Conservation (phyloP, 2,113 vertebrate species). For the Cottus gobio region DNA sequence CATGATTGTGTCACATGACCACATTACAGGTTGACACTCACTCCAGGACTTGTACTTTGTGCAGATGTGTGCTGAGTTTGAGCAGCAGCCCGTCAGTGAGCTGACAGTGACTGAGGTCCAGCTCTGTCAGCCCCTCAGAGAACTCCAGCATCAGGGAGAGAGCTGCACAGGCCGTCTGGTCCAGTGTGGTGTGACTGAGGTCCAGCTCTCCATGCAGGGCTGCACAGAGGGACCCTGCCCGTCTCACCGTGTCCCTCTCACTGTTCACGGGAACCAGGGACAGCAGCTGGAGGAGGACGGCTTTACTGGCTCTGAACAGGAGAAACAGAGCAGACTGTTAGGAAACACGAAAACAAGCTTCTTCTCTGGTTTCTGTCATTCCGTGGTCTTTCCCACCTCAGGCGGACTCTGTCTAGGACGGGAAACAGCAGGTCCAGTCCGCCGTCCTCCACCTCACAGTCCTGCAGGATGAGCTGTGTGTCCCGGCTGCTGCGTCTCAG, state of each 20-base stretch:
- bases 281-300: constrained; percentile 45
- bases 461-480: constrained; percentile 29
- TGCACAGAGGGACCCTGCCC: constrained; percentile 18
- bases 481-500: constrained; percentile 20
- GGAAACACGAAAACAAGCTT: not conserved
- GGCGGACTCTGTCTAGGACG: constrained; percentile 24
- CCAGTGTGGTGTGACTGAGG: constrained; percentile 46
- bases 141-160: constrained; percentile 42
- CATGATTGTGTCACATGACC: not conserved
- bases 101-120: constrained; percentile 59
- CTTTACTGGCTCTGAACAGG: constrained; percentile 37
- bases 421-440: constrained; percentile 49
- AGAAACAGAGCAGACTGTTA: not conserved
- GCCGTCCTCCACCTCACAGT: constrained; percentile 44
- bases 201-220: constrained; percentile 48
- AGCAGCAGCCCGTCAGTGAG: constrained; percentile 51
- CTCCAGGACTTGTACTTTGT: constrained; percentile 51
- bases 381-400: constrained; percentile 23
- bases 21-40: constrained; percentile 19
- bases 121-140: constrained; percentile 34
- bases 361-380: too few relatives aligned
- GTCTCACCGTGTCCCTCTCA: constrained; percentile 9
- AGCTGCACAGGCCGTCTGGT: constrained; percentile 30
- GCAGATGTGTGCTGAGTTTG: constrained; percentile 25
- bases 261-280: constrained; percentile 26